Conservation (phyloP, 1,140 invertebrate genomes). For the Cylas formicarius region DNA sequence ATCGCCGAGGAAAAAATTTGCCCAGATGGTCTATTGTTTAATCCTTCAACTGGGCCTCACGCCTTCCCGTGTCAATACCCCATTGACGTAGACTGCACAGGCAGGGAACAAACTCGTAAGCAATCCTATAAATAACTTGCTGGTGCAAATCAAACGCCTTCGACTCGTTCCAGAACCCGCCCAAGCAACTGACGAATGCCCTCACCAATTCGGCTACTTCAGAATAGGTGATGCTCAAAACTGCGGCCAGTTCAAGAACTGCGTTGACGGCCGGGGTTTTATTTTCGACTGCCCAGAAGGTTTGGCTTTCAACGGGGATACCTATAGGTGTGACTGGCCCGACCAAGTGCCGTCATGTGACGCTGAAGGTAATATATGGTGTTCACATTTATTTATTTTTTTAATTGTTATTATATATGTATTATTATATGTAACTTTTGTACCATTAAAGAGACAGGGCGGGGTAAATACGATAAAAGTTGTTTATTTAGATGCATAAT, state of each 20-base stretch:
- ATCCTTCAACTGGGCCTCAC: slow-evolving; percentile 59
- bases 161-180: slow-evolving; percentile 47
- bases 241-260: slow-evolving; percentile 80
- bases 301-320: slow-evolving; percentile 71
- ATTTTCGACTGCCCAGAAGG: slow-evolving; percentile 59
- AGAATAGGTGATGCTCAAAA: slow-evolving; percentile 60
- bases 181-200: slow-evolving; percentile 69
- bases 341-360: slow-evolving; percentile 71
- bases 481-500: no score
- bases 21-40: slow-evolving; percentile 78
- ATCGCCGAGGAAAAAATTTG: slow-evolving; percentile 68
- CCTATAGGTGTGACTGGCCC: slow-evolving; percentile 79
- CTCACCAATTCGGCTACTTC: slow-evolving; percentile 79
- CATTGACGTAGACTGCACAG: slow-evolving; percentile 68
- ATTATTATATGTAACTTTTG: no score
- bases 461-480: no score
- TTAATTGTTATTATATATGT: background rate
- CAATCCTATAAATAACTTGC: slow-evolving; percentile 25
- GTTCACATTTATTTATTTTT: slow-evolving; percentile 10
- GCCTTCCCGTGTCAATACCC: slow-evolving; percentile 79
- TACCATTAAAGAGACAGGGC: no score
- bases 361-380: slow-evolving; percentile 59
- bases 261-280: slow-evolving; percentile 60
- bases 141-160: no score
- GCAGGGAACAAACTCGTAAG: slow-evolving; percentile 64